These are phyloP conservation scores for Arctia plantaginis DNA, from an alignment of 2,888 invertebrate genomes.

Conservation along the genomic window DNA sequence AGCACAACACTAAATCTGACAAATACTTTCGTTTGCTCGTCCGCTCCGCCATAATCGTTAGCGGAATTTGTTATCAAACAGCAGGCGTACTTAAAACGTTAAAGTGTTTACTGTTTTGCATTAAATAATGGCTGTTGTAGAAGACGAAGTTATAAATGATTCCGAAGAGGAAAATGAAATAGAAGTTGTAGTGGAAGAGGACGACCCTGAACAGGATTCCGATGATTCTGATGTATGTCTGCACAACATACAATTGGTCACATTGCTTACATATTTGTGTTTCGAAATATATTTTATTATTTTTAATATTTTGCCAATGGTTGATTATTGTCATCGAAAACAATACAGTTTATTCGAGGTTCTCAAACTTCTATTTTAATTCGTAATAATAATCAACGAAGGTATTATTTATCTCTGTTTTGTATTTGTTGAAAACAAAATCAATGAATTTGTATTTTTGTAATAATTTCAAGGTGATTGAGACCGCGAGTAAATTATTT, in stretches of 20 bases:
- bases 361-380: neutral
- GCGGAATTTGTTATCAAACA: constrained; percentile 74
- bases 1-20: constrained; percentile 25
- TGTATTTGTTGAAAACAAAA: neutral
- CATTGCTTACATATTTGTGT: constrained; percentile 30
- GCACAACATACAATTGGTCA: constrained; percentile 39
- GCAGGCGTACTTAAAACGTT: constrained; percentile 42
- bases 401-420: constrained; percentile 8
- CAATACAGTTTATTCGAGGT: neutral
- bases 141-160: constrained; percentile 81
- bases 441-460: constrained; percentile 15
- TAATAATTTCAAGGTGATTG: constrained; percentile 14
- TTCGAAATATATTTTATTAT: constrained; percentile 16
- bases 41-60: constrained; percentile 58
- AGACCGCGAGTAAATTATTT: neutral
- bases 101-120: constrained; percentile 48
- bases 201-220: constrained; percentile 78
- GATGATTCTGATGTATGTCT: constrained; percentile 79
- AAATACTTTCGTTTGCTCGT: constrained; percentile 36
- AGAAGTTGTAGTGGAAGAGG: constrained; percentile 80
- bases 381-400: neutral
- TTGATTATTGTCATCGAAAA: neutral
- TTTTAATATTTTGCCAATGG: constrained; percentile 13
- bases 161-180: constrained; percentile 82
- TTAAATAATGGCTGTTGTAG: constrained; percentile 79